A percentile compares a stretch with the other conserved stretches of the same genome.
Conservation (phyloP, 2,113 vertebrate species). For the Verasper variegatus region DNA sequence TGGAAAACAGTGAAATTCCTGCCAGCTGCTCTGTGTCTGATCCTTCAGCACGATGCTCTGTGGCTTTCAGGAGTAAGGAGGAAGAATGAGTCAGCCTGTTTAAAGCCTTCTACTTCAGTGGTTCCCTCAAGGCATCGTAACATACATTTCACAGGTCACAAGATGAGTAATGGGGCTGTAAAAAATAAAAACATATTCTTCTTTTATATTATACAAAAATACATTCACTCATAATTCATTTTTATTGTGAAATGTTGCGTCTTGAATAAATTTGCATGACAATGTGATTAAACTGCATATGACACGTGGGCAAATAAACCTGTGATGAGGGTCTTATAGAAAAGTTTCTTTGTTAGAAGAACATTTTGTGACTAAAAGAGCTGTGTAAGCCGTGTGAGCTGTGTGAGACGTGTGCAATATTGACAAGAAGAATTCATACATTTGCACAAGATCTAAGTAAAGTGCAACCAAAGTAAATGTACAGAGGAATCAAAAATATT, state of each 20-base stretch:
- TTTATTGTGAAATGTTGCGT: neutral
- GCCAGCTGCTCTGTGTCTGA: slow-evolving; percentile 39
- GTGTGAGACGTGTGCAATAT: no score
- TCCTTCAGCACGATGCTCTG: neutral
- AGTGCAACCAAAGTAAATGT: no score
- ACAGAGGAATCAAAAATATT: no score
- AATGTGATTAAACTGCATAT: neutral
- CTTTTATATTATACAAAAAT: neutral
- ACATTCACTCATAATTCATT: neutral
- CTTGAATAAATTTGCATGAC: no score
- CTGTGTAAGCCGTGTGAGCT: no score
- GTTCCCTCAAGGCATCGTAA: neutral
- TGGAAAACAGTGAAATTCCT: slow-evolving; percentile 40
- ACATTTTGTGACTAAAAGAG: no score
- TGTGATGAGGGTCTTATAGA: no score
- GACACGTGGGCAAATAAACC: neutral
- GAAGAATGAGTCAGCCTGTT: slow-evolving; percentile 14
- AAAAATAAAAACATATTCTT: neutral
- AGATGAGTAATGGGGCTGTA: neutral
- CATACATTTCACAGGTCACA: neutral
- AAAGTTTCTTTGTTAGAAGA: no score
- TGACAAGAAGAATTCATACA: no score
- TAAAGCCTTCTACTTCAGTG: neutral
- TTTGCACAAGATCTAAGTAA: no score
- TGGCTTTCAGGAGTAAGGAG: neutral